Percentiles rank a stretch among this genome's conserved stretches.
Evolutionary conservation across 2,888 invertebrate species (phyloP).

Genomic region (Periphyllus acericola): DNA sequence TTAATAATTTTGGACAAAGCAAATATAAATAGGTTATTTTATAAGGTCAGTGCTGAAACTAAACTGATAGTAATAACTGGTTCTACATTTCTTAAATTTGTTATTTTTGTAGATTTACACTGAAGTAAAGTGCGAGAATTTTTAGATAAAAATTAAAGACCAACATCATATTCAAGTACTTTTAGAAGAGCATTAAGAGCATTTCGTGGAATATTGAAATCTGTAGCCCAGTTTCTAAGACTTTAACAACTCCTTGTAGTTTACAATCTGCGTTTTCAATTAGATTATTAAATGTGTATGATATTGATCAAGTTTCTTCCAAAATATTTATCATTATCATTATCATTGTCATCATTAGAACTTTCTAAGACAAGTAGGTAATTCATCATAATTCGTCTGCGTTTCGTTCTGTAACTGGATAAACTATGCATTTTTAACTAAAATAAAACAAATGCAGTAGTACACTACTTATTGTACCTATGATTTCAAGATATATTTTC

Average conservation of each 20-base stretch:
- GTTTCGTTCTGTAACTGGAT: no score
- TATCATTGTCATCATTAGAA: no score
- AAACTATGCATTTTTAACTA: no score
- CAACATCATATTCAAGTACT: not conserved
- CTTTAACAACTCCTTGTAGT: not conserved
- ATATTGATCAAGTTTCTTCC: no score
- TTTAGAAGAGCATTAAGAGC: not conserved
- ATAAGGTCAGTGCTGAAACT: not conserved
- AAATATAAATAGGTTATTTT: not conserved
- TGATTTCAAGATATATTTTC: no score
- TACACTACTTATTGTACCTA: no score
- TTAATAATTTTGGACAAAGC: not conserved
- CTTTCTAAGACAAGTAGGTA: no score
- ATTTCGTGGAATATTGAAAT: not conserved
- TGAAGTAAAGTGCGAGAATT: not conserved
- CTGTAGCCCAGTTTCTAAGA: not conserved
- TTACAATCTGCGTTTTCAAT: no score
- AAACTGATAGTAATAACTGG: slow-evolving; percentile 12
- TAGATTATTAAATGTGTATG: no score
- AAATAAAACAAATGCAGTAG: no score
- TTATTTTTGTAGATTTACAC: not conserved
- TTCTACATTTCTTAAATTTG: not conserved
- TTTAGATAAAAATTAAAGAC: not conserved
- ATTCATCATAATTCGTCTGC: no score
- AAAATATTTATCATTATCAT: no score